Base-by-base conservation (phyloP, 37 sponge, comb jelly and placozoan genomes). In the Haliclona indistincta region DNA sequence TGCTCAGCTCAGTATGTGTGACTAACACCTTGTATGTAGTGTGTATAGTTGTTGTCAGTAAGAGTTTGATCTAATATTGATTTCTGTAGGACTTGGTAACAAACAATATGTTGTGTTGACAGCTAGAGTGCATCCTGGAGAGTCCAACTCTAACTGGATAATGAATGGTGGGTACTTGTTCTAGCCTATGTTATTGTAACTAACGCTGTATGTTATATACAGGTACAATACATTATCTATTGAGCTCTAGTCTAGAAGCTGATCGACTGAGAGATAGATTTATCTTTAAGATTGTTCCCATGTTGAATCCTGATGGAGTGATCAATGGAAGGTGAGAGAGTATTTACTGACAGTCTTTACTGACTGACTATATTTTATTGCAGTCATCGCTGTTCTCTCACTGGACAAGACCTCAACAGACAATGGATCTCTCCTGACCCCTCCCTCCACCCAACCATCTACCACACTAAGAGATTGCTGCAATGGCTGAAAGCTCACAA, bases 271-370 rank as follows among this genome's bases (percentile, higher is more conserved):
- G 86, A 45, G 44, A 77, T 25, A 81, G 56, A 45, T 91, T 74
- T 55, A 67, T 91, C 1, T 89, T 89, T 85, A 89, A 89, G 74
- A 64, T 91, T 30, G 56, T 91, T 49, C 93, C 93, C 15, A 91
- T 91, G 93, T 80, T 91, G n/a, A 91, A 91, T 62, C 93, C 93
- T 4, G 93, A 91, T 77, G 93, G 93, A 41, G 93, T 91, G 20
- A 79, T 91, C 1, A 87, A 91, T 63, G 93, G 93, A 42, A 70
- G 81, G 86, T 79, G 35, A 69, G 65, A 49, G 5, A 38, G n/a
- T n/a, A n/a, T n/a, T n/a, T n/a, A n/a, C n/a, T 11, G 28, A 11
- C 11, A 7, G n/a, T n/a, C 6, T n/a, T 20, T 20, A 25, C 22
- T 58, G 6, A n/a, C n/a, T 8, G 6, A 25, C 22, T 25, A 6